A percentile compares a stretch with the other conserved stretches of the same genome.
phyloP scores from a whole-genome alignment of 1,140 invertebrate genomes.

The Pseudomyrmex concolor region DNA sequence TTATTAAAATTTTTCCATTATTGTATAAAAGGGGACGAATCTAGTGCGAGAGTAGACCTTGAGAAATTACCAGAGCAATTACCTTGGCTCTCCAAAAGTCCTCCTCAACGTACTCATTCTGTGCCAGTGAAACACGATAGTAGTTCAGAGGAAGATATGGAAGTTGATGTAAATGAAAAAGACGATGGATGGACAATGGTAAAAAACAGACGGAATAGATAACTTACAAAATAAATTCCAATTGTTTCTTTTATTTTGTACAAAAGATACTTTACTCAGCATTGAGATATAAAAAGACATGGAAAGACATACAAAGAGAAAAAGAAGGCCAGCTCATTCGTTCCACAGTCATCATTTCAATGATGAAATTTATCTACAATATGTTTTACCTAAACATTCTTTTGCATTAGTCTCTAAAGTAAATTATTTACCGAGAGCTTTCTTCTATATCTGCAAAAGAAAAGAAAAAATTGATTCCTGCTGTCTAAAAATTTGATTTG shows the following conservation, averaged over 20 bases:
- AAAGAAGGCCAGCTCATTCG: constrained; percentile 28
- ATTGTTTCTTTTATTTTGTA: constrained; percentile 21
- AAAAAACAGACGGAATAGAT: constrained; percentile 70
- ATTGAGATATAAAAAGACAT: constrained; percentile 60
- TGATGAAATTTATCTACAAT: constrained; percentile 45
- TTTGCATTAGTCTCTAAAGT: constrained; percentile 35
- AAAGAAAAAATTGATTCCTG: constrained; percentile 13
- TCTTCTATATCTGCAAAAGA: constrained; percentile 54
- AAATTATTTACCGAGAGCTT: constrained; percentile 50
- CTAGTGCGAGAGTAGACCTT: constrained; percentile 67
- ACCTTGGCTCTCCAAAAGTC: constrained; percentile 72
- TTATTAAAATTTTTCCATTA: constrained; percentile 77
- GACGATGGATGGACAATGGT: constrained; percentile 73
- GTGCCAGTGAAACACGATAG: not conserved
- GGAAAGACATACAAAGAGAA: constrained; percentile 18
- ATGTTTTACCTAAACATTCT: constrained; percentile 69
- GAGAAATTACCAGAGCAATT: constrained; percentile 77
- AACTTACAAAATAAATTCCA: constrained; percentile 18
- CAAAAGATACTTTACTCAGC: constrained; percentile 55
- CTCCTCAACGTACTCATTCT: not conserved
- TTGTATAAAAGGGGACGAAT: constrained; percentile 64
- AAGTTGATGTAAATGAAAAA: constrained; percentile 47
- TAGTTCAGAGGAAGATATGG: constrained; percentile 54
- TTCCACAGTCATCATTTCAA: constrained; percentile 39
- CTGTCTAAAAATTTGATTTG: not conserved